These are phyloP conservation scores for Creontiades dilutus DNA, from an alignment of 2,888 invertebrate genomes.

Conservation along the genomic window DNA sequence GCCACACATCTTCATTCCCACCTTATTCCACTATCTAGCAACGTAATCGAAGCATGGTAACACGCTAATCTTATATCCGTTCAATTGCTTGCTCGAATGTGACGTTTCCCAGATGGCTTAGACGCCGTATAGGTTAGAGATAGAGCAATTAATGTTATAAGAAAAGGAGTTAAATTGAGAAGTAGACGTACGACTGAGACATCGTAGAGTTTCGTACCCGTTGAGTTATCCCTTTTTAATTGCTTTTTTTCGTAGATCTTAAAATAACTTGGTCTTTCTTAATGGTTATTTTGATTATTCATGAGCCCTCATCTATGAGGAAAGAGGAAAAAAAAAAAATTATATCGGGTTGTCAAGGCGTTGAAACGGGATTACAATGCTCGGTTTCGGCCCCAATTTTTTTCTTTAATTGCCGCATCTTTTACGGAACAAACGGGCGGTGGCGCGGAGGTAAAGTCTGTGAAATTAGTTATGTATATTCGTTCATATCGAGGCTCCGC, in stretches of 20 bases:
- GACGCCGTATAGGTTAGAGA: background rate
- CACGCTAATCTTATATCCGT: background rate
- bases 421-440: too few species aligned
- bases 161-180: background rate
- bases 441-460: too few species aligned
- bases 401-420: too few species aligned
- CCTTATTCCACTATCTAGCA: background rate
- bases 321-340: background rate
- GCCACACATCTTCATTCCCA: background rate
- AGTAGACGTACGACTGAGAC: background rate
- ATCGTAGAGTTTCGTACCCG: background rate
- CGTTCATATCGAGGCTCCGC: background rate
- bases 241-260: background rate
- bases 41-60: background rate
- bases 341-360: background rate
- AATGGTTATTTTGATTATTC: background rate
- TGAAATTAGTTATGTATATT: background rate
- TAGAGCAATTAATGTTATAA: background rate
- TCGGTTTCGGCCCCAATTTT: background rate
- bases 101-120: too few species aligned
- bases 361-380: background rate
- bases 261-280: background rate
- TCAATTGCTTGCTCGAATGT: too few species aligned
- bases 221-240: slow-evolving; percentile 37
- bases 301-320: background rate